Evolutionary conservation across 2,888 invertebrate genomes (phyloP).

Genomic region (Euplagia quadripunctaria): DNA sequence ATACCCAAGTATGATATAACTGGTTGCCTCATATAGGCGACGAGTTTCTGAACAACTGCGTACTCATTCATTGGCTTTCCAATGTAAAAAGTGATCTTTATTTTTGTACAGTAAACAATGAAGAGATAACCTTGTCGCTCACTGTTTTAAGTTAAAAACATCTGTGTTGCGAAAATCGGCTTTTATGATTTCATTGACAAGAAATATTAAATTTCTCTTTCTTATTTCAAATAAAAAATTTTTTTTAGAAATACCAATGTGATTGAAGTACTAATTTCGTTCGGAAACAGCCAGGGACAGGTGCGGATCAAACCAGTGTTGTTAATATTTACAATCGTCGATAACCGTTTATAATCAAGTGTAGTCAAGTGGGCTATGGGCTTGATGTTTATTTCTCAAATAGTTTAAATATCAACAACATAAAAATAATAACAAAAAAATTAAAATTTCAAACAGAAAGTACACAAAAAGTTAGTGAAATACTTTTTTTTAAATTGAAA

Average conservation of each 20-base stretch:
- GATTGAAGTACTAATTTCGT: neutral
- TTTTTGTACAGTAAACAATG: slow-evolving; percentile 1
- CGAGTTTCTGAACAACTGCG: slow-evolving; percentile 24
- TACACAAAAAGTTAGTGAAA: too few relatives aligned
- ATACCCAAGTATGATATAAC: slow-evolving; percentile 31
- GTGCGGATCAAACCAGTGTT: too few relatives aligned
- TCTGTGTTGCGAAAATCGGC: neutral
- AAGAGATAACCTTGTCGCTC: neutral
- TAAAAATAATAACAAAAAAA: too few relatives aligned
- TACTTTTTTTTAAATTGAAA: too few relatives aligned
- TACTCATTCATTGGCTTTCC: slow-evolving; percentile 33
- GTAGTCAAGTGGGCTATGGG: too few relatives aligned
- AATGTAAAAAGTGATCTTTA: slow-evolving; percentile 24
- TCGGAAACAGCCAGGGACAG: too few relatives aligned
- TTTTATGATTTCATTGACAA: neutral
- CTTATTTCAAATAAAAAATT: neutral
- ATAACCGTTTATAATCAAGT: too few relatives aligned
- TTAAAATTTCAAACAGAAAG: too few relatives aligned
- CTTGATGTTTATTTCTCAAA: too few relatives aligned
- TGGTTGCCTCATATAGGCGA: slow-evolving; percentile 25
- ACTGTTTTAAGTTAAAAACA: slow-evolving; percentile 6
- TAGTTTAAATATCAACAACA: too few relatives aligned
- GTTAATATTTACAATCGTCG: too few relatives aligned
- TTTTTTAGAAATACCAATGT: neutral
- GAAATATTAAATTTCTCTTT: neutral